phyloP scores from a whole-genome alignment of 2,888 invertebrate genomes.

The Drosophila koepferae region DNA sequence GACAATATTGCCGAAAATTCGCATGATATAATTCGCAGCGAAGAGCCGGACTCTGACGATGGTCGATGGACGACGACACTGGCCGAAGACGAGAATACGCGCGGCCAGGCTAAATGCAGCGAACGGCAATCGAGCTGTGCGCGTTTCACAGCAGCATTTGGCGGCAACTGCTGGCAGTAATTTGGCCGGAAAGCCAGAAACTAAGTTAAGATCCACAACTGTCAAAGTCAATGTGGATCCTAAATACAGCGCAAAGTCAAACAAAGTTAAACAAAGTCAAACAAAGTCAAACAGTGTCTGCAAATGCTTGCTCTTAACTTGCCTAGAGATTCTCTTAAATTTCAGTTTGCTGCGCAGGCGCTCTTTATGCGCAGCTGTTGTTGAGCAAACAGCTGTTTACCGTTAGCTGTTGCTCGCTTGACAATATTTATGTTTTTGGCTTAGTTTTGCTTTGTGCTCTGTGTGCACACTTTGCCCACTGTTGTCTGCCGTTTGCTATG shows the following conservation, averaged over 20 bases:
- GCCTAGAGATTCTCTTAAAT: constrained; percentile 44
- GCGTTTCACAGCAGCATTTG: constrained; percentile 48
- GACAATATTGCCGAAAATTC: constrained; percentile 34
- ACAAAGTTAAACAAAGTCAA: constrained; percentile 48
- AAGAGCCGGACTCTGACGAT: constrained; percentile 29
- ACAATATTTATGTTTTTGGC: constrained; percentile 55
- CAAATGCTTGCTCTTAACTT: constrained; percentile 47
- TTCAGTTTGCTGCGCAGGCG: constrained; percentile 60
- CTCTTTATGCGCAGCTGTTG: constrained; percentile 53
- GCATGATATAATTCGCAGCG: constrained; percentile 32
- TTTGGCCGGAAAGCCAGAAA: constrained; percentile 24
- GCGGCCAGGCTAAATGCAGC: constrained; percentile 50
- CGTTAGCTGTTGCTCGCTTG: constrained; percentile 58
- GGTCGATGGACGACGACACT: constrained; percentile 10
- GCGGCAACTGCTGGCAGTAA: constrained; percentile 45
- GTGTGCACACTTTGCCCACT: constrained; percentile 11
- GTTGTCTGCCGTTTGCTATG: constrained; percentile 7
- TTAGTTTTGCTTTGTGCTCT: constrained; percentile 25
- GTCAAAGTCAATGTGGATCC: constrained; percentile 6
- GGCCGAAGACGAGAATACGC: constrained; percentile 29
- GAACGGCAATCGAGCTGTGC: constrained; percentile 58
- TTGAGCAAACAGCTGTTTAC: constrained; percentile 39
- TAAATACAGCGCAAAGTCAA: constrained; percentile 32
- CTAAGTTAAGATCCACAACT: constrained; percentile 59
- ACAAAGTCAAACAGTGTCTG: constrained; percentile 38